Conservation (phyloP, 2,113 vertebrate genomes). For the Anarrhichthys ocellatus region DNA sequence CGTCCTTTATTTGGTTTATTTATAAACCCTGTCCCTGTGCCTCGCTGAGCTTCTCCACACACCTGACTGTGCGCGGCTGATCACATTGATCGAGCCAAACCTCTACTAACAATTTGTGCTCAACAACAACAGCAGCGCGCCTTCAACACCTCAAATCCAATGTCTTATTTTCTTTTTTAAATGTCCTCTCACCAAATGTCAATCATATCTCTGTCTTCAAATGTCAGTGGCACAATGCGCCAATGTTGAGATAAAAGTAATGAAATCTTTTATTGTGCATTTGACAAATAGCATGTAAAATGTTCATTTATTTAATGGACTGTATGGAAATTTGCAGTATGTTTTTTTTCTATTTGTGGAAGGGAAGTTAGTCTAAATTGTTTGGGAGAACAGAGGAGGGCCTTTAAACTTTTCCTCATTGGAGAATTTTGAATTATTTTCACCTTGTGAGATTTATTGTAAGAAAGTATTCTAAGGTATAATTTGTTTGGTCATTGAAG, state of each 20-base stretch:
- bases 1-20: constrained; percentile 79
- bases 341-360: background rate
- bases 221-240: constrained; percentile 5
- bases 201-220: constrained; percentile 25
- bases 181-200: constrained; percentile 11
- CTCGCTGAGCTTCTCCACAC: constrained; percentile 67
- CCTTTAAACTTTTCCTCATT: background rate
- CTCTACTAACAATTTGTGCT: constrained; percentile 27
- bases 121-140: constrained; percentile 5
- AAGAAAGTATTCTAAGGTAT: background rate
- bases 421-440: background rate
- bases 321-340: background rate
- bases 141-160: constrained; percentile 32
- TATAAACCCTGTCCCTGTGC: constrained; percentile 74
- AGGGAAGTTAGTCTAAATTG: background rate
- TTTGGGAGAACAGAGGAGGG: background rate
- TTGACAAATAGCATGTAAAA: background rate
- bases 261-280: background rate
- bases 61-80: constrained; percentile 69
- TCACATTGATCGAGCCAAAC: constrained; percentile 60
- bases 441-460: background rate
- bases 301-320: background rate
- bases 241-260: constrained; percentile 3
- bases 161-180: constrained; percentile 26
- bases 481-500: background rate